These are phyloP conservation scores for Agriotes lineatus DNA, from an alignment of 2,888 invertebrate species.

Conservation along the genomic window DNA sequence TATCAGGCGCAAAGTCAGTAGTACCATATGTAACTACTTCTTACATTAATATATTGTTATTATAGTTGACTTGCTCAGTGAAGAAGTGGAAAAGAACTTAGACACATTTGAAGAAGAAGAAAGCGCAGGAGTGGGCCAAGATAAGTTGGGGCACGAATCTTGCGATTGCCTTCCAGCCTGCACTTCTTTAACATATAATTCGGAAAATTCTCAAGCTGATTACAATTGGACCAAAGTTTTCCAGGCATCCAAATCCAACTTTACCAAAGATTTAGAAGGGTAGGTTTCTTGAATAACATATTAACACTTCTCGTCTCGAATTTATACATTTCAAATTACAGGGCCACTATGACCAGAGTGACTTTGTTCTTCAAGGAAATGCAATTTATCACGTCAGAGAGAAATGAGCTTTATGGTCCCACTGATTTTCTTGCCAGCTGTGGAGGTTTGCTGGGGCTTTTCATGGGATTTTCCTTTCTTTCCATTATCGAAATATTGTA, in stretches of 20 bases:
- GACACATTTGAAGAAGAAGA: conserved; percentile 38
- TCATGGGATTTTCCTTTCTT: conserved; percentile 75
- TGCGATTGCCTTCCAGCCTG: conserved; percentile 76
- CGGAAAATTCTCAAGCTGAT: conserved; percentile 80
- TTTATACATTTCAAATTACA: conserved; percentile 60
- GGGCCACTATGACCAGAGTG: conserved; percentile 71
- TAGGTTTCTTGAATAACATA: conserved; percentile 41
- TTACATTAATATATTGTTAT: conserved; percentile 28
- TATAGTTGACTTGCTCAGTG: conserved; percentile 68
- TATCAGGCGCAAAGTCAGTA: conserved; percentile 70
- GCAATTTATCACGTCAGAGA: conserved; percentile 69
- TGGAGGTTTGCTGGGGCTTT: conserved; percentile 72
- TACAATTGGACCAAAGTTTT: conserved; percentile 74
- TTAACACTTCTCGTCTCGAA: background rate
- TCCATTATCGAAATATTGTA: conserved; percentile 74
- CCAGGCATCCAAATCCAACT: conserved; percentile 67
- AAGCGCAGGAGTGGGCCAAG: no score
- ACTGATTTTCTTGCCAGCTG: conserved; percentile 72
- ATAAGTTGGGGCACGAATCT: conserved; percentile 51
- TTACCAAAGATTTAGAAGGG: conserved; percentile 63
- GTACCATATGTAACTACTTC: background rate
- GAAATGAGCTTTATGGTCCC: conserved; percentile 70
- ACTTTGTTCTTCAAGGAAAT: conserved; percentile 81
- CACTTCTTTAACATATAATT: conserved; percentile 78
- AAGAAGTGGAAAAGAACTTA: conserved; percentile 63